These are phyloP conservation scores for Epizoanthus rinbou DNA, from an alignment of 92 coral and sea anemone genomes.

Conservation along the genomic window DNA sequence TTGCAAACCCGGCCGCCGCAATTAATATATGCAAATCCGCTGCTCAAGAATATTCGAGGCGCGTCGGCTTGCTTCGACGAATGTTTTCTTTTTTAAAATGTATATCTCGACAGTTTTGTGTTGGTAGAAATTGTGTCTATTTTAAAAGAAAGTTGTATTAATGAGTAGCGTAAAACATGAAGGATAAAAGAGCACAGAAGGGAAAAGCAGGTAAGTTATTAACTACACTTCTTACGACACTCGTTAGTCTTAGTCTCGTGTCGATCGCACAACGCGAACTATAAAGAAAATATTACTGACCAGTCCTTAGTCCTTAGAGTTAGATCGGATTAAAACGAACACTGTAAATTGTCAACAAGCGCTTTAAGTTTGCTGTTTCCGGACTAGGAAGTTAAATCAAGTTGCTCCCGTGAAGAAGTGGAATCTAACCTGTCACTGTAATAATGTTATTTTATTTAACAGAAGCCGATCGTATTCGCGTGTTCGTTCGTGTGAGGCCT, in stretches of 20 bases:
- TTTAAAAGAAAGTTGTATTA: too few relatives aligned
- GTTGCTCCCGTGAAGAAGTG: conserved; percentile 16
- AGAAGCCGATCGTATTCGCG: conserved; percentile 85
- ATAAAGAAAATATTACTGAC: too few relatives aligned
- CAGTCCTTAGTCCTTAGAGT: background rate
- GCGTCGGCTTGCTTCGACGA: too few relatives aligned
- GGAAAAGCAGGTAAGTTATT: conserved; percentile 29
- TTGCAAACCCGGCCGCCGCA: too few relatives aligned
- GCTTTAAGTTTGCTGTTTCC: background rate
- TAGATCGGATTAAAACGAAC: background rate
- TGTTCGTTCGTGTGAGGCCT: conserved; percentile 88
- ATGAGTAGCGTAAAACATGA: conserved; percentile 3
- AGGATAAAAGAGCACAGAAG: conserved; percentile 22
- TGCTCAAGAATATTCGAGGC: too few relatives aligned
- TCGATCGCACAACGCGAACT: background rate
- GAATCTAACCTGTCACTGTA: background rate
- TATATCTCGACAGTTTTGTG: too few relatives aligned
- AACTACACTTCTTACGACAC: background rate
- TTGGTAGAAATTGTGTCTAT: too few relatives aligned
- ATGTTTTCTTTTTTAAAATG: too few relatives aligned
- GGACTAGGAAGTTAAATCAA: conserved; percentile 6
- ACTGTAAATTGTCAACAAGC: background rate
- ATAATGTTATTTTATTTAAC: conserved; percentile 6
- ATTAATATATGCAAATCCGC: too few relatives aligned
- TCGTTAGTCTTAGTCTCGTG: background rate